Evolutionary conservation across 1,140 invertebrate species (phyloP).

Genomic region (Trichomalopsis sarcophagae): DNA sequence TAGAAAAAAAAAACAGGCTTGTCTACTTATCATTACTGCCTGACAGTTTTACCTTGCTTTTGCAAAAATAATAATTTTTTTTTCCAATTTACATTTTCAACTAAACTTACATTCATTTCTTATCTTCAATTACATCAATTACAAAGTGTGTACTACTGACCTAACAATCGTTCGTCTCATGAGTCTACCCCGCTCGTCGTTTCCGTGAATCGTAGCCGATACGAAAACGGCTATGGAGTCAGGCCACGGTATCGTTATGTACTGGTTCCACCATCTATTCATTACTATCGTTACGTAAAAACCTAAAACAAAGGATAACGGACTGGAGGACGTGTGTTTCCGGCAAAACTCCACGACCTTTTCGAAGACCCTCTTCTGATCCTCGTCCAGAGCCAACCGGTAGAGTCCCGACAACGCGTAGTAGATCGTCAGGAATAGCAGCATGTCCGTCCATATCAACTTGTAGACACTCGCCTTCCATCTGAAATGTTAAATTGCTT

Average conservation of each 20-base stretch:
- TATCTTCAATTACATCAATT: neutral
- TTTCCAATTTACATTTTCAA: neutral
- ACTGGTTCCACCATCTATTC: slow-evolving; percentile 95
- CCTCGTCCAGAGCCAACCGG: slow-evolving; percentile 74
- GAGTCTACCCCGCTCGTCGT: slow-evolving; percentile 91
- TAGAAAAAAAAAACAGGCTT: no score
- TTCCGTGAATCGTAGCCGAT: slow-evolving; percentile 83
- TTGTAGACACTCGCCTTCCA: slow-evolving; percentile 86
- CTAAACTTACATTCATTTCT: neutral
- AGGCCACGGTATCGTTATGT: slow-evolving; percentile 86
- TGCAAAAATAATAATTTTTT: neutral
- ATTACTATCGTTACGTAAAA: slow-evolving; percentile 96
- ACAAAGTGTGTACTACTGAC: slow-evolving; percentile 66
- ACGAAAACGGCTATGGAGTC: slow-evolving; percentile 90
- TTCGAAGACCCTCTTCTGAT: slow-evolving; percentile 83
- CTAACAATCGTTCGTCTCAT: slow-evolving; percentile 92
- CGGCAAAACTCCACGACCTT: slow-evolving; percentile 86
- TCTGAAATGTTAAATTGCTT: slow-evolving; percentile 66
- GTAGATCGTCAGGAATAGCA: slow-evolving; percentile 79
- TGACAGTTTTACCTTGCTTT: neutral
- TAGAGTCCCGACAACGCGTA: slow-evolving; percentile 78
- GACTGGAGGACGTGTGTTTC: slow-evolving; percentile 86
- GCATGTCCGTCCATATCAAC: slow-evolving; percentile 82
- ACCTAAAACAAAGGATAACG: slow-evolving; percentile 90
- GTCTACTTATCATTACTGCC: no score